Evolutionary conservation across 1,140 invertebrate species (phyloP).

Genomic region (Rhizoglyphus robini): DNA sequence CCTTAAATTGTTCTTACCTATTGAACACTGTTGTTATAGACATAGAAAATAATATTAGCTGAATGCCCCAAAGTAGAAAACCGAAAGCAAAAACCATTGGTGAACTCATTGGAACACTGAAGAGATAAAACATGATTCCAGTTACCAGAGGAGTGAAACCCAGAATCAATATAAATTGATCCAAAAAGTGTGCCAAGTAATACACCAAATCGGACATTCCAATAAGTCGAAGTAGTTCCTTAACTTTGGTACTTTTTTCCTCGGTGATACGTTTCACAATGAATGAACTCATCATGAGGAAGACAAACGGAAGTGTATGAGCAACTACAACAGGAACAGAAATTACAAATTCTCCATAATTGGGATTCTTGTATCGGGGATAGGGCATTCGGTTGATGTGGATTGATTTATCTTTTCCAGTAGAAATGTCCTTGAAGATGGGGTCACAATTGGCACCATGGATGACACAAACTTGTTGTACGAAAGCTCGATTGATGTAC

Average conservation of each 20-base stretch:
- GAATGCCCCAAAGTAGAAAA: neutral
- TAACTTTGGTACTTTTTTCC: constrained; percentile 11
- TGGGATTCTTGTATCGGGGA: neutral
- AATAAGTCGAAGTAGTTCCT: constrained; percentile 18
- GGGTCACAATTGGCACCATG: neutral
- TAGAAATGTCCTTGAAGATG: too few species aligned
- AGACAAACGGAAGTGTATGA: constrained; percentile 7
- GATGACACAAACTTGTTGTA: too few species aligned
- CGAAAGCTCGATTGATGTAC: neutral
- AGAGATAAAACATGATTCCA: neutral
- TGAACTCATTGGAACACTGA: neutral
- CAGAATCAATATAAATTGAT: neutral
- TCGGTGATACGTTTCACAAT: constrained; percentile 19
- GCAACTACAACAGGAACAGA: too few species aligned
- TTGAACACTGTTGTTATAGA: too few species aligned
- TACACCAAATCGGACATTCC: constrained; percentile 19
- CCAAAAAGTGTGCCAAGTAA: constrained; percentile 3
- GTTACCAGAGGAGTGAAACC: neutral
- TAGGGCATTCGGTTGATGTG: neutral
- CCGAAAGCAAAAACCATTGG: neutral
- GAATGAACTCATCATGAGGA: neutral
- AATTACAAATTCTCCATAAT: neutral
- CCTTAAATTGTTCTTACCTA: too few species aligned
- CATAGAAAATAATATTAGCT: neutral
- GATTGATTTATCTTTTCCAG: neutral